A percentile compares a stretch with the other conserved stretches of the same genome.
Evolutionary conservation across 2,797 vertebrate genomes (phyloP).

Genomic region (Hoplostethus mediterraneus): DNA sequence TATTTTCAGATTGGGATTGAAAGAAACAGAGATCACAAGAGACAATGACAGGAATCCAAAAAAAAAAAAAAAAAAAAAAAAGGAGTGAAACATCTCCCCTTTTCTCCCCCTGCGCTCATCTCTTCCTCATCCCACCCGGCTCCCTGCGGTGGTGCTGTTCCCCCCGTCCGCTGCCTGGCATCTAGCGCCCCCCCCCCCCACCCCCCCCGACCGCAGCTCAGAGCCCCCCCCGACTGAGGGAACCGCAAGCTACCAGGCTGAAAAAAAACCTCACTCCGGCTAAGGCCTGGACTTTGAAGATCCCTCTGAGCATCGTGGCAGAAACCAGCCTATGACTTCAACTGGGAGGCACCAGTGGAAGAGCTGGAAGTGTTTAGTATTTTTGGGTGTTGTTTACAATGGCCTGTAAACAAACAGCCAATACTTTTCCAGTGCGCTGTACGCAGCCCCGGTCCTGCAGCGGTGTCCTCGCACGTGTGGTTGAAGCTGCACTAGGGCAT

Average conservation of each 20-base stretch:
- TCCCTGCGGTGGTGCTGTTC: background rate
- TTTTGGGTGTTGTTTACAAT: slow-evolving; percentile 6
- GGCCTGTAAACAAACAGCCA: slow-evolving; percentile 24
- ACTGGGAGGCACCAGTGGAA: background rate
- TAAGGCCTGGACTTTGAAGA: background rate
- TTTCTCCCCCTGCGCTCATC: slow-evolving; percentile 4
- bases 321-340: slow-evolving; percentile 17
- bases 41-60: background rate
- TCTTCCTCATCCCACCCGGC: background rate
- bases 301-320: background rate
- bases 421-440: slow-evolving; percentile 2
- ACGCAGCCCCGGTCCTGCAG: too few species aligned
- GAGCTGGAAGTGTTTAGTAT: too few species aligned
- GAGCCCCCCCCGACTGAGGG: background rate
- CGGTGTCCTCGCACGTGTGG: background rate
- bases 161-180: background rate
- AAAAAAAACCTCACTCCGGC: background rate
- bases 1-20: slow-evolving; percentile 7
- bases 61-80: slow-evolving; percentile 5
- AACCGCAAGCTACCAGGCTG: slow-evolving; percentile 1
- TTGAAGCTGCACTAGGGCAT: background rate
- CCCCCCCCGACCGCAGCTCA: slow-evolving; percentile 17
- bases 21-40: background rate
- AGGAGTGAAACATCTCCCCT: slow-evolving; percentile 2
- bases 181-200: background rate